Evolutionary conservation across 92 coral and sea anemone genomes (phyloP), one percentile per base, ranked within the genome.

Genomic region (Chrysogorgia sp.): DNA sequence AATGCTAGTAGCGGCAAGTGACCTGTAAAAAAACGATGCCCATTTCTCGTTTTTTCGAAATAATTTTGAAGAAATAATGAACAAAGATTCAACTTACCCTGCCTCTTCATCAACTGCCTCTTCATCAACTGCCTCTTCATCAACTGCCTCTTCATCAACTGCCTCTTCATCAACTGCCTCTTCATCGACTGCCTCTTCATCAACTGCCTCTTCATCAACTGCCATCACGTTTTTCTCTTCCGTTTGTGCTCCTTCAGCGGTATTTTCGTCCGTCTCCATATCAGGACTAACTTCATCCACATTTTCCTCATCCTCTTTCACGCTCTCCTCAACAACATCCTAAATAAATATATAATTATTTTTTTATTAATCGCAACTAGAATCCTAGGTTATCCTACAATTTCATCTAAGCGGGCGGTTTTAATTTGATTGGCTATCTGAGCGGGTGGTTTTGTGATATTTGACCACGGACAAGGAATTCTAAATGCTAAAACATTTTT

Each of bases 221-320:
- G 71, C 0, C 40, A 61, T 68, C 2, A 53, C 26, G 20, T 55
- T 79, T n/a, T 75, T 77, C 66, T 80, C 69, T 24, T 45, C 71
- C 0, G 76, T 48, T 60, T 75, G 67, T 1, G 65, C 57, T n/a
- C 81, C 85, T 52, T 85, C 79, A 5, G 71, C 35, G 34, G 83
- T 30, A 25, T 49, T 74, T 49, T 85, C 82, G 6, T 53, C 84
- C 60, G 64, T 23, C 55, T 63, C 63, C 82, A 58, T 55, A 15
- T 33, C 72, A 14, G 76, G 57, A 17, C 58, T 50, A 4, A 33
- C 79, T 23, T 89, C 81, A 10, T 63, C 86, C 2, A 24, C 63
- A 58, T 85, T 63, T n/a, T 85, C 84, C 56, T 80, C 82, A 62
- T 60, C 30, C 29, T 78, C 61, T 0, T 35, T 75, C 7, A 71